A percentile compares a stretch with the other conserved stretches of the same genome.
phyloP scores from a whole-genome alignment of 2,797 vertebrate genomes.

The Chromis chromis region DNA sequence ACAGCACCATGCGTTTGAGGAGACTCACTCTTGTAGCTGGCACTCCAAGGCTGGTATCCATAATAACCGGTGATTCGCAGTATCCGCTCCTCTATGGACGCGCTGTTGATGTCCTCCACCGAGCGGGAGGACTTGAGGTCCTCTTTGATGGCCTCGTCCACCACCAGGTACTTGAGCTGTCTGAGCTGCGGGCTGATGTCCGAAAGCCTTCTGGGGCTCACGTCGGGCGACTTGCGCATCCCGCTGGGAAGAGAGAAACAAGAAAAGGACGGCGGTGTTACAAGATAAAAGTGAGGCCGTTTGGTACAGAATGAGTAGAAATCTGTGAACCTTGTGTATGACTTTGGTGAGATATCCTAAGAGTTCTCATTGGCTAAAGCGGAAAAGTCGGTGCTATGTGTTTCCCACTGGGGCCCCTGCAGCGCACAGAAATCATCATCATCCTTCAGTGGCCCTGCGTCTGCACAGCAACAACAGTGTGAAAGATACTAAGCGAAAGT shows the following conservation, averaged over 20 bases:
- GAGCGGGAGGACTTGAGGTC: constrained; percentile 95
- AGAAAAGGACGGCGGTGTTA: constrained; percentile 39
- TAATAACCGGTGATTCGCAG: constrained; percentile 96
- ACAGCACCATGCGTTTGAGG: constrained; percentile 3
- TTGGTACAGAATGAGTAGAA: constrained; percentile 3
- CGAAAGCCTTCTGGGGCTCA: constrained; percentile 95
- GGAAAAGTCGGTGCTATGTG: constrained; percentile 14
- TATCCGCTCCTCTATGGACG: constrained; percentile 94
- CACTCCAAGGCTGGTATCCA: constrained; percentile 94
- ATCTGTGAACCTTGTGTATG: background rate
- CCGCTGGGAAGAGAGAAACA: constrained; percentile 82
- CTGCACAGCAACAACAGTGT: constrained; percentile 52
- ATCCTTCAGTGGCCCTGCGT: constrained; percentile 76
- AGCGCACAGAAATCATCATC: constrained; percentile 70
- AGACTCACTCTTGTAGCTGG: constrained; percentile 91
- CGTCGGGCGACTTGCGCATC: constrained; percentile 93
- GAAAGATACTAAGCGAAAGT: constrained; percentile 78
- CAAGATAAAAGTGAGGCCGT: constrained; percentile 21
- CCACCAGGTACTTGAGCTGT: constrained; percentile 95
- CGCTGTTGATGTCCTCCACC: constrained; percentile 93
- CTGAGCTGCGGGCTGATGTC: constrained; percentile 98
- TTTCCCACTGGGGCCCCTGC: constrained; percentile 49
- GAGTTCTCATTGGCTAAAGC: constrained; percentile 31
- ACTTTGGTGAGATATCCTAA: constrained; percentile 24
- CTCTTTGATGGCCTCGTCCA: constrained; percentile 95